Percentiles rank a stretch among this genome's conserved stretches.
Conservation (phyloP, 2,888 invertebrate species). For the Tricholauxania praeusta region DNA sequence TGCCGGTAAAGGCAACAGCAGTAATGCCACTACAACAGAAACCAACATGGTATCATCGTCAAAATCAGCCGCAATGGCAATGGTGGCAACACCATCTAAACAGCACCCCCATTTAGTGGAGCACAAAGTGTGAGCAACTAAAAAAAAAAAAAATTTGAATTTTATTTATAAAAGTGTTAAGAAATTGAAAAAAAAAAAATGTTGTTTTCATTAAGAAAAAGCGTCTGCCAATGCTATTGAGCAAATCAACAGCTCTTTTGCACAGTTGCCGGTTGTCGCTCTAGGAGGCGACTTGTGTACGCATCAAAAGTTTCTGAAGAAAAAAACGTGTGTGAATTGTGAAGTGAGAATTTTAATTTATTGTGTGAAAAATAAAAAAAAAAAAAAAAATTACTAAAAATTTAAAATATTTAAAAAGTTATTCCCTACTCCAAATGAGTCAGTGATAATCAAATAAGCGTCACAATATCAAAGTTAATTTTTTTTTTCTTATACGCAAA, state of each 20-base stretch:
- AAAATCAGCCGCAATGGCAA: conserved; percentile 22
- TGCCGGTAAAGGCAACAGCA: neutral
- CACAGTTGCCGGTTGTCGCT: conserved; percentile 25
- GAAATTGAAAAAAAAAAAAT: conserved; percentile 16
- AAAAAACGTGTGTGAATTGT: neutral
- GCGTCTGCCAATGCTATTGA: neutral
- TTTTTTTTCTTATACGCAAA: neutral
- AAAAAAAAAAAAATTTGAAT: neutral
- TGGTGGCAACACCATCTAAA: conserved; percentile 17
- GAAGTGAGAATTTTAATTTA: neutral
- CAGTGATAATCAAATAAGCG: neutral
- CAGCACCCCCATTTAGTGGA: conserved; percentile 19
- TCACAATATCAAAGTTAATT: neutral
- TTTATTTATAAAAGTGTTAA: conserved; percentile 26
- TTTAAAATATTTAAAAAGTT: neutral
- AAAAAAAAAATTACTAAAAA: neutral
- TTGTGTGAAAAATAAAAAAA: neutral
- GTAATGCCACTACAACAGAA: neutral
- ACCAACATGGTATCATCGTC: neutral
- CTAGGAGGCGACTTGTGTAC: conserved; percentile 18
- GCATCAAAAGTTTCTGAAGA: neutral
- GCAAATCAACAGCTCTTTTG: neutral
- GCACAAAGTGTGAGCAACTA: conserved; percentile 24
- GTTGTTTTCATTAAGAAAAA: neutral
- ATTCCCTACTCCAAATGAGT: neutral